Base-by-base conservation (phyloP, 1,140 invertebrate genomes). In the Monochamus saltuarius region DNA sequence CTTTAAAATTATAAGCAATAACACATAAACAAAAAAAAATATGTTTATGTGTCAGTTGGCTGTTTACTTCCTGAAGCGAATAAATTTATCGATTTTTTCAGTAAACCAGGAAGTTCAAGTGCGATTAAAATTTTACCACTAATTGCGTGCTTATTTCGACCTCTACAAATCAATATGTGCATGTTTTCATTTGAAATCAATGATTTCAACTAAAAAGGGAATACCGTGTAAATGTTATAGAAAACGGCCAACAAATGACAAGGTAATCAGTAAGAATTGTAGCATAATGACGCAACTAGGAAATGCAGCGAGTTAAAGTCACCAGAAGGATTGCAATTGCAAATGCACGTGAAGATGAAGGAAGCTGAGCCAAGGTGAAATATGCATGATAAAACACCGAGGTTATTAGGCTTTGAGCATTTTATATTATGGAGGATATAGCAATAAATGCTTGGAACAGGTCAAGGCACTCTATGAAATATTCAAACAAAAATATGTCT, bases 261-360 rank as follows among this genome's bases (percentile, higher is more conserved):
- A 53, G 51, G 51, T 53, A 13, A 40, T 53, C 37, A 19, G 17
- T 10, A 16, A 17, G 51, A 53, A 53, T 53, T 53, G 51, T 53
- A 53, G 40, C 51, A 53, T 16, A 36, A 17, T 53, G 51, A 53
- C 51, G 51, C 51, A 53, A 53, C 51, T 53, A 53, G 51, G 51
- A 53, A 53, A 53, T 9, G 10, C 9, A n/a, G n/a, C 40, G 7
- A 53, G 37, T 1, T 53, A 36, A 40, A 53, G n/a, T 50, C 29
- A 17, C 19, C 16, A 50, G 45, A 47, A 17, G 45, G 45, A 47
- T 47, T 22, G 45, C 45, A 16, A 19, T 10, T 19, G 49, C 35
- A n/a, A 52, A 39, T 40, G 51, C 51, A 53, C 51, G 51, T 53
- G 51, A 53, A 40, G 35, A 38, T 53, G 37, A 53, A 53, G 51